Percentiles rank a stretch among this genome's conserved stretches.
Evolutionary conservation across 2,113 vertebrate species (phyloP).

Genomic region (Gambusia affinis): DNA sequence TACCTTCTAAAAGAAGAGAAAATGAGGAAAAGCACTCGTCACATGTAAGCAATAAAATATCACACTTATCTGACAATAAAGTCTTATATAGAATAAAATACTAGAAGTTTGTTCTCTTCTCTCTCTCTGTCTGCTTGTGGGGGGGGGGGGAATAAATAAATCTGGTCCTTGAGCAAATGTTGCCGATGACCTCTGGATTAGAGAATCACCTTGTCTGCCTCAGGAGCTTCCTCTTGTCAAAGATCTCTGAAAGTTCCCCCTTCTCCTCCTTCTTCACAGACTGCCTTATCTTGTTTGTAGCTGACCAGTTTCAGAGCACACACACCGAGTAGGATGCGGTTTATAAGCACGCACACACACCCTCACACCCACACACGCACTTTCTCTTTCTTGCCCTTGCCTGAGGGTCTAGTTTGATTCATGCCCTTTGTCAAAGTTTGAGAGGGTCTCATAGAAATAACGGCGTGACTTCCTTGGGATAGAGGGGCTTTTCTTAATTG

Average conservation of each 20-base stretch:
- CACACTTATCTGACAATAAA: neutral
- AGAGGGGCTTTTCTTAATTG: slow-evolving; percentile 70
- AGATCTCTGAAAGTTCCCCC: slow-evolving; percentile 37
- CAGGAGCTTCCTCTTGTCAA: slow-evolving; percentile 34
- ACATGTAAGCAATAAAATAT: neutral
- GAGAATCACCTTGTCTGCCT: slow-evolving; percentile 39
- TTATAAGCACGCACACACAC: slow-evolving; percentile 6
- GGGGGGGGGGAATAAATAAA: neutral
- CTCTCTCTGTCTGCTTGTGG: neutral
- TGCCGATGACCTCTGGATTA: slow-evolving; percentile 25
- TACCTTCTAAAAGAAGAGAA: neutral
- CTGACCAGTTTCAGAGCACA: slow-evolving; percentile 37
- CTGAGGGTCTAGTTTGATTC: slow-evolving; percentile 75
- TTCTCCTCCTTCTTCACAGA: slow-evolving; percentile 38
- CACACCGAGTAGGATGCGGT: slow-evolving; percentile 25
- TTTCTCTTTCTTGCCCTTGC: slow-evolving; percentile 60
- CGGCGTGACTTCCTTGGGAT: slow-evolving; percentile 60
- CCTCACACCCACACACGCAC: slow-evolving; percentile 3
- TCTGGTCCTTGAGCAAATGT: slow-evolving; percentile 12
- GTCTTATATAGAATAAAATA: neutral
- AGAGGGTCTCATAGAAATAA: slow-evolving; percentile 72
- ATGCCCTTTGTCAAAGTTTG: slow-evolving; percentile 73
- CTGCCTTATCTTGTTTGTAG: slow-evolving; percentile 67
- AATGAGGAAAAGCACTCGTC: neutral
- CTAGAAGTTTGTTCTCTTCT: neutral